Conservation (phyloP, 2,797 vertebrate species). For the Myiotriccus ornatus region DNA sequence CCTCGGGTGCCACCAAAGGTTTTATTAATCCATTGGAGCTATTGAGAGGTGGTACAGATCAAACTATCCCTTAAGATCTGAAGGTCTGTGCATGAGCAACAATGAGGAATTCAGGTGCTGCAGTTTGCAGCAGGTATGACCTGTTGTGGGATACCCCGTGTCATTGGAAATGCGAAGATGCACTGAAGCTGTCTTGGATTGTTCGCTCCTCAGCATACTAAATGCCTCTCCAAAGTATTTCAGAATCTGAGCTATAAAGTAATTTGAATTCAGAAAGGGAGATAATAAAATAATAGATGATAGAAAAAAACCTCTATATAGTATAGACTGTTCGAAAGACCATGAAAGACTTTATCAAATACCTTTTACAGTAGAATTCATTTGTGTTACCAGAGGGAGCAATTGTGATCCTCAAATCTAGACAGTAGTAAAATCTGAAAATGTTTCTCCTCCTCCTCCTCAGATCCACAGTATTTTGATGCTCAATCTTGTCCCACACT, state of each 20-base stretch:
- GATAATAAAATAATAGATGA: conserved; percentile 60
- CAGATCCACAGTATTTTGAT: background rate
- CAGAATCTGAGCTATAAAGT: conserved; percentile 12
- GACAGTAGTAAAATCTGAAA: conserved; percentile 20
- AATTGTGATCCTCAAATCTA: conserved; percentile 33
- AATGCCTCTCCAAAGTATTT: conserved; percentile 17
- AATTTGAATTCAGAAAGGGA: conserved; percentile 61
- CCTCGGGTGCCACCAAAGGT: background rate
- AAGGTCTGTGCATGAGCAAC: background rate
- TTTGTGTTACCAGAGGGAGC: conserved; percentile 47
- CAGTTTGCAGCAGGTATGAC: background rate
- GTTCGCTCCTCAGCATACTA: background rate
- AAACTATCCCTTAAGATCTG: background rate
- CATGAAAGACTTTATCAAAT: conserved; percentile 59
- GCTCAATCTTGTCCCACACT: background rate
- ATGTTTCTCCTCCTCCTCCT: background rate
- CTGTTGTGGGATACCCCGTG: conserved; percentile 7
- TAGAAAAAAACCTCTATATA: background rate
- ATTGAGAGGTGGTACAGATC: background rate
- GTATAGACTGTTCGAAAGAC: conserved; percentile 20
- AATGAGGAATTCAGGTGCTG: background rate
- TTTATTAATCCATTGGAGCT: background rate
- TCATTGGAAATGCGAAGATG: conserved; percentile 36
- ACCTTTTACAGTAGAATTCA: conserved; percentile 45
- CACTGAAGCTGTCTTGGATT: background rate